Conservation (phyloP, 2,797 vertebrate genomes). For the Hybognathus amarus region DNA sequence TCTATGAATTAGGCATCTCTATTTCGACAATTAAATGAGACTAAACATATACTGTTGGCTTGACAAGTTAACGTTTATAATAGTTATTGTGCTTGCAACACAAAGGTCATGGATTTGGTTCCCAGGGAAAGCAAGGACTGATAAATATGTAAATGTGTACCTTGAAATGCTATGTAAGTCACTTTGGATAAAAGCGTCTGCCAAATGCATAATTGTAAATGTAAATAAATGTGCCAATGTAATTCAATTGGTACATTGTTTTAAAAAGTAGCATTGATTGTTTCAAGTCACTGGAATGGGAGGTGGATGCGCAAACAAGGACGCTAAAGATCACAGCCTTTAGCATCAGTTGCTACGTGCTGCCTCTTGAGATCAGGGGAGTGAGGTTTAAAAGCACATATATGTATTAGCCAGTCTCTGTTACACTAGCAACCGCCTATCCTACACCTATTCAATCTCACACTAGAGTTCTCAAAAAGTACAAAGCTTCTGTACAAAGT, state of each 20-base stretch:
- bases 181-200: too few species aligned
- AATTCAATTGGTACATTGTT: too few species aligned
- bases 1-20: slow-evolving; percentile 20
- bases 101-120: too few species aligned
- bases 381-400: neutral
- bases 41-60: neutral
- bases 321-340: neutral
- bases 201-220: too few species aligned
- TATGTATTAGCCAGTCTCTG: neutral
- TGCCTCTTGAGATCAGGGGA: neutral
- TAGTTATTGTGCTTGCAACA: neutral
- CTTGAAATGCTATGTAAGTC: too few species aligned
- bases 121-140: too few species aligned
- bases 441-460: neutral
- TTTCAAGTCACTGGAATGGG: neutral
- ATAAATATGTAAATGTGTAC: too few species aligned
- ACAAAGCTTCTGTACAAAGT: too few species aligned
- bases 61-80: neutral
- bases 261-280: too few species aligned
- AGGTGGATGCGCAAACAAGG: rapidly evolving
- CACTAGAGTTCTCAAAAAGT: too few species aligned
- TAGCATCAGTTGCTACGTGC: neutral
- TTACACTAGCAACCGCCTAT: neutral
- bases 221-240: neutral
- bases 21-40: neutral